A percentile compares a stretch with the other conserved stretches of the same genome.
Evolutionary conservation across 1,140 invertebrate genomes (phyloP).

Genomic region (Drosophila kikkawai): DNA sequence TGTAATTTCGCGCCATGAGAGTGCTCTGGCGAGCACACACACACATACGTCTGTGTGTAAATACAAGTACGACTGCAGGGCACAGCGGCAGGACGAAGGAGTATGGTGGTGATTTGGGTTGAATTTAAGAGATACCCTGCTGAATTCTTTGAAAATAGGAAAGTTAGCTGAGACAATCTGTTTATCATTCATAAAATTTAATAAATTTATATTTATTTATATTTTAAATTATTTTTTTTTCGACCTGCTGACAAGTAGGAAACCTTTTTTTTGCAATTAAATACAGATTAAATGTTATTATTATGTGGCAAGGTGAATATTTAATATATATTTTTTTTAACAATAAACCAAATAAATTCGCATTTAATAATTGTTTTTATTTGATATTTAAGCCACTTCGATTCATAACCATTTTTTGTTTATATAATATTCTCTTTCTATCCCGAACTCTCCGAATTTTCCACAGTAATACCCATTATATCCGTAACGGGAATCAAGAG

Average conservation of each 20-base stretch:
- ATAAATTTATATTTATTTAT: too few relatives aligned
- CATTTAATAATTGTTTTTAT: background rate
- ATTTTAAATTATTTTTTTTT: background rate
- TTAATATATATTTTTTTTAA: background rate
- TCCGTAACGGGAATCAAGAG: constrained; percentile 22
- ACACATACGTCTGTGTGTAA: constrained; percentile 17
- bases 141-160: background rate
- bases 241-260: background rate
- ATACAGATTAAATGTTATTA: too few relatives aligned
- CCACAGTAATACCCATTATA: constrained; percentile 7
- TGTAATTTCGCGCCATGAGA: constrained; percentile 59
- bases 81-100: constrained; percentile 14
- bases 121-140: constrained; percentile 39
- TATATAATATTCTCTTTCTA: too few relatives aligned
- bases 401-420: too few relatives aligned
- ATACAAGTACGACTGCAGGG: constrained; percentile 34
- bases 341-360: too few relatives aligned
- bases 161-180: background rate
- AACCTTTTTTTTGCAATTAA: background rate
- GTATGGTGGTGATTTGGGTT: constrained; percentile 12
- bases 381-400: background rate
- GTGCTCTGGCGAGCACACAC: constrained; percentile 17
- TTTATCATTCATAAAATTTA: too few relatives aligned
- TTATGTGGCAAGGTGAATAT: background rate
- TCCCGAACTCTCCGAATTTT: background rate